A percentile compares a stretch with the other conserved stretches of the same genome.
Conservation (phyloP, 2,888 invertebrate genomes). For the Brachynemurus nebulosus region DNA sequence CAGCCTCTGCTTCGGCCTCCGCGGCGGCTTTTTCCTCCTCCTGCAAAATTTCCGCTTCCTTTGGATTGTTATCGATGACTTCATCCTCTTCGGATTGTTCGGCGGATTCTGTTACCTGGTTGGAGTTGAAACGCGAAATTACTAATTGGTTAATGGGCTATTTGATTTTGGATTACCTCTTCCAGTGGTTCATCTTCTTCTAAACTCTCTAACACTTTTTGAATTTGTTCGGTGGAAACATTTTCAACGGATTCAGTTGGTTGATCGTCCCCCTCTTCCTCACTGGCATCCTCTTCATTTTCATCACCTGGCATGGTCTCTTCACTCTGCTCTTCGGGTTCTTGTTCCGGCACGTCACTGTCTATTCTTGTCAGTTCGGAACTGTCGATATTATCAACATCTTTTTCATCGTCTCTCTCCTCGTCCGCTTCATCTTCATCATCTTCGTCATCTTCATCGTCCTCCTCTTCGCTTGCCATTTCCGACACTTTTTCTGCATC, state of each 20-base stretch:
- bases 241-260: too few species aligned
- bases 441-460: constrained; percentile 22
- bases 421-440: constrained; percentile 16
- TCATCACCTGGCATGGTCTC: constrained; percentile 19
- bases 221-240: constrained; percentile 4
- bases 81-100: constrained; percentile 12
- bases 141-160: too few species aligned
- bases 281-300: constrained; percentile 17
- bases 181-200: constrained; percentile 8
- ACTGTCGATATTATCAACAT: constrained; percentile 1
- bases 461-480: constrained; percentile 23
- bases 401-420: constrained; percentile 8
- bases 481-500: constrained; percentile 17
- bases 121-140: too few species aligned
- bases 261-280: constrained; percentile 26
- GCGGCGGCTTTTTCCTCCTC: constrained; percentile 10
- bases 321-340: constrained; percentile 17
- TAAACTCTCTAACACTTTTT: constrained; percentile 6
- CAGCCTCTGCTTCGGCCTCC: constrained; percentile 8
- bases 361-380: constrained; percentile 11
- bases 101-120: neutral
- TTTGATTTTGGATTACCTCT: too few species aligned
- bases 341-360: constrained; percentile 11
- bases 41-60: constrained; percentile 10
- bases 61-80: constrained; percentile 13